These are phyloP conservation scores for Zosterops hypoxanthus DNA, from an alignment of 2,113 vertebrate genomes.

Conservation along the genomic window DNA sequence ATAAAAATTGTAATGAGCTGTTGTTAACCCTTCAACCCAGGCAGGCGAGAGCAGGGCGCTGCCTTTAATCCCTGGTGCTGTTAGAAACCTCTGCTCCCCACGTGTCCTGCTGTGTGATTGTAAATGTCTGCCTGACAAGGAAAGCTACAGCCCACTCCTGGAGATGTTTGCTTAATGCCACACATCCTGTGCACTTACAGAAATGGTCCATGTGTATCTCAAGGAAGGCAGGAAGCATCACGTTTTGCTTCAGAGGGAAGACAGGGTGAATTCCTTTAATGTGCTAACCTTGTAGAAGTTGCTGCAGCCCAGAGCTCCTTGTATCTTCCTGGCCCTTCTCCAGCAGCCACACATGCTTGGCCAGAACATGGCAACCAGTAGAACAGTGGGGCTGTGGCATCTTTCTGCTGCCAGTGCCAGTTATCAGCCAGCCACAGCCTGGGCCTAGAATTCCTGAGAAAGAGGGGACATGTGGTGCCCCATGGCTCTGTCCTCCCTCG, in stretches of 20 bases:
- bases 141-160: not conserved
- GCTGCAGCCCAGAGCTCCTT: not conserved
- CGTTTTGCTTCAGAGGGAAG: not conserved
- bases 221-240: not conserved
- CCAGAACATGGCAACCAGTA: not conserved
- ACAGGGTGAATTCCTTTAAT: not conserved
- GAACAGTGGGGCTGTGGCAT: not conserved
- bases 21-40: not conserved
- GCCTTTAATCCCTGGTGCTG: not conserved
- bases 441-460: not conserved
- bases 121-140: not conserved
- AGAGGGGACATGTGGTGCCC: not conserved
- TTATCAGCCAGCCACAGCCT: not conserved
- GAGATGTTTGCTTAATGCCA: not conserved
- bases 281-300: not conserved
- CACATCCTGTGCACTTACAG: accelerated
- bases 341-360: accelerated
- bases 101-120: not conserved
- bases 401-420: not conserved
- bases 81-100: not conserved
- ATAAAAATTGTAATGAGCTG: not conserved
- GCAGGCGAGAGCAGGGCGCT: accelerated
- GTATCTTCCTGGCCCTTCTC: not conserved
- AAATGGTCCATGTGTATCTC: accelerated
- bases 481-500: not conserved